phyloP scores from a whole-genome alignment of 35 echinoderm and acorn worm genomes.

The Apostichopus parvimensis region DNA sequence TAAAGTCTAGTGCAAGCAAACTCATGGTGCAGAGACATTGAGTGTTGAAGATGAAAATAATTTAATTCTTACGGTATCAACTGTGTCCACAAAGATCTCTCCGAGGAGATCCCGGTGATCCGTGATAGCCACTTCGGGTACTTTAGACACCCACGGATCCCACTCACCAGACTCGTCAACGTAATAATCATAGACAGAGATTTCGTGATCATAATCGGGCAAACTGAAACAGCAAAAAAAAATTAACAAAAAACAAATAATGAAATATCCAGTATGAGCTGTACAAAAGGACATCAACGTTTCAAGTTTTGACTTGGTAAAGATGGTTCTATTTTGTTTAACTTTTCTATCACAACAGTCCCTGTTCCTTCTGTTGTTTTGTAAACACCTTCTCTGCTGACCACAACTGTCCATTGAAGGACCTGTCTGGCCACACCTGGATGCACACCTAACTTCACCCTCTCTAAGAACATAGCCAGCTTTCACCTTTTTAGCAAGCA shows the following conservation, averaged over 20 bases:
- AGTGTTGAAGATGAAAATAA: not conserved
- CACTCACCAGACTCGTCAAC: constrained; percentile 98
- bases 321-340: too few species aligned
- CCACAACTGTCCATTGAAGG: too few species aligned
- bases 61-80: constrained; percentile 80
- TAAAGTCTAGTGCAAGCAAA: not conserved
- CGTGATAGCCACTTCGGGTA: constrained; percentile 87
- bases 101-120: constrained; percentile 88
- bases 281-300: not conserved
- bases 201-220: constrained; percentile 96
- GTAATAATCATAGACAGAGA: constrained; percentile 99
- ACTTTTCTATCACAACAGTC: too few species aligned
- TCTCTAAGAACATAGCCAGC: too few species aligned
- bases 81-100: constrained; percentile 95
- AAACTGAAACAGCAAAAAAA: constrained; percentile 47
- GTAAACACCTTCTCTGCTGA: too few species aligned
- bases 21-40: too few species aligned
- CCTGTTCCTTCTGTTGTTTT: too few species aligned
- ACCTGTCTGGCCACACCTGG: too few species aligned
- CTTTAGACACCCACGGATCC: constrained; percentile 95
- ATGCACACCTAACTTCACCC: too few species aligned
- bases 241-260: too few species aligned
- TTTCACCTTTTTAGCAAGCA: too few species aligned
- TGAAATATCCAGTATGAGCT: not conserved
- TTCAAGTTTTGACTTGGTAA: too few species aligned